These are phyloP conservation scores for Catamblyrhynchus diadema DNA, from an alignment of 2,797 vertebrate species.

Conservation along the genomic window DNA sequence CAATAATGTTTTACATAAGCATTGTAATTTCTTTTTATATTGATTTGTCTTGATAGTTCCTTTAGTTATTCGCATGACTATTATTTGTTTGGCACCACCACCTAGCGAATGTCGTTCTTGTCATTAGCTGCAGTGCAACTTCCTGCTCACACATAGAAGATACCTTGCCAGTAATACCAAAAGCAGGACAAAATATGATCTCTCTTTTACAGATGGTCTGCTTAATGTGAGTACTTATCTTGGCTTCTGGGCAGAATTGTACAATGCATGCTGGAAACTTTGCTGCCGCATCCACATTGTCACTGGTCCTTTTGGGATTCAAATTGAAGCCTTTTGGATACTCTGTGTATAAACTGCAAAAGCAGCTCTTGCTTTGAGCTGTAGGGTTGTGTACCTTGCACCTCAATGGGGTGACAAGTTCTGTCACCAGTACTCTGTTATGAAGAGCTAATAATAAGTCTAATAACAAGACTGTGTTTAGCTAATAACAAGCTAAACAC, in stretches of 20 bases:
- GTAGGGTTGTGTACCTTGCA: neutral
- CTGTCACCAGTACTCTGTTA: neutral
- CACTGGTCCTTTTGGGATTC: neutral
- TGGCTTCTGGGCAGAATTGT: neutral
- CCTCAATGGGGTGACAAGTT: neutral
- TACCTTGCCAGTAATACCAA: neutral
- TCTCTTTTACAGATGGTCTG: neutral
- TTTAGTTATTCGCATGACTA: neutral
- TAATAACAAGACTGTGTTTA: no score
- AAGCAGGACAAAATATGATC: neutral
- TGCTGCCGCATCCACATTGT: neutral
- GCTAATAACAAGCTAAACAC: no score
- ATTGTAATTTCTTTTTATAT: constrained; percentile 32
- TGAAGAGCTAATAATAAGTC: neutral
- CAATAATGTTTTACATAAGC: constrained; percentile 47
- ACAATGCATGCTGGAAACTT: neutral
- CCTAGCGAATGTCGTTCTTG: neutral
- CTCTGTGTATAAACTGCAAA: neutral
- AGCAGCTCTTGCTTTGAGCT: neutral
- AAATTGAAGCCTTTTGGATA: neutral
- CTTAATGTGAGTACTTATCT: neutral
- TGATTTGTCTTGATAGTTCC: constrained; percentile 50
- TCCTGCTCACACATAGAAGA: neutral
- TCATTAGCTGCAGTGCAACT: neutral
- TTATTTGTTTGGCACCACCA: constrained; percentile 31